Evolutionary conservation across 2,797 vertebrate genomes (phyloP), one percentile per base, ranked within the genome.

Genomic region (Pitangus sulphuratus): DNA sequence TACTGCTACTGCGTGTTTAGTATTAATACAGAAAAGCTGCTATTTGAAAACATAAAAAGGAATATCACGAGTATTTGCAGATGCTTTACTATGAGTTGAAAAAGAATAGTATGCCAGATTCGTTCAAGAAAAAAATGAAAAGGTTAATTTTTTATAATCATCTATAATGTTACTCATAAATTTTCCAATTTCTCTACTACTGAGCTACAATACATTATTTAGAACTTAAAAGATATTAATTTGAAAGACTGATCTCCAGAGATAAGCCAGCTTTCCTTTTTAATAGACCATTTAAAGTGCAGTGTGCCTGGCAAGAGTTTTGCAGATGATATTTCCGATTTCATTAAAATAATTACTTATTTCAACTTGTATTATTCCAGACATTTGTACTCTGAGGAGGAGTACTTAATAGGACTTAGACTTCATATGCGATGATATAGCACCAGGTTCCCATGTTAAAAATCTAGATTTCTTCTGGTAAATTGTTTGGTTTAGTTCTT

Each of bases 171-270:
- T 90, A 87, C 53, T 94, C 69, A 91, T 94, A 89, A 84, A 58
- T 97, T 93, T 96, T 94, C 94, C 92, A 89, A 87, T 94, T 94
- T 94, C 69, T 81, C 45, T 92, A 28, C 87, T 88, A 25, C 82
- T 95, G 90, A 92, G 58, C 61, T 95, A 26, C 44, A 65, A 74
- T 93, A 76, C 47, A 90, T 93, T 93, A 93, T 96, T 96, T 94
- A 92, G 79, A 92, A 40, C 42, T 82, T 91, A 82, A 96, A 95
- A 96, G 64, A 60, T 89, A 91, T 68, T 97, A 91, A 91, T 97
- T 95, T 94, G 77, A 76, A 93, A 90, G 72, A 78, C 33, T 91
- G 69, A 92, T 94, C 79, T 90, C 84, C 61, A 82, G 92, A 90
- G 86, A 94, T 86, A 89, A 92, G 58, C 19, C 61, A 85, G n/a